These are phyloP conservation scores for Heptranchias perlo DNA, from an alignment of 2,113 vertebrate genomes.

Conservation along the genomic window DNA sequence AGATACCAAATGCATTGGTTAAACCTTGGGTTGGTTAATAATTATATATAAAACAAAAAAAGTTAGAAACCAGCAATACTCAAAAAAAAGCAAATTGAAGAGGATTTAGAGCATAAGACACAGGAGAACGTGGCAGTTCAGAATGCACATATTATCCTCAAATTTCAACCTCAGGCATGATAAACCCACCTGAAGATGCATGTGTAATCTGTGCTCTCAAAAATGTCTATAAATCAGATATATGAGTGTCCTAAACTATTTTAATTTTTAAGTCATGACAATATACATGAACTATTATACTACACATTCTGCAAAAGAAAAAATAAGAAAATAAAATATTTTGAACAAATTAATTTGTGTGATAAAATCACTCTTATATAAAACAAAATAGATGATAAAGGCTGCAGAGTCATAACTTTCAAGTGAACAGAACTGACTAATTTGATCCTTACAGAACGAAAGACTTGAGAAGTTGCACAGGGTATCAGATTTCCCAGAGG, in stretches of 20 bases:
- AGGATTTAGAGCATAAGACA: not conserved
- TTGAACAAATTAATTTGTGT: not conserved
- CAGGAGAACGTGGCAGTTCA: not conserved
- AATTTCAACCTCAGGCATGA: not conserved
- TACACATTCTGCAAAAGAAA: not conserved
- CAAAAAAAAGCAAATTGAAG: not conserved
- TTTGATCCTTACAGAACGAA: not conserved
- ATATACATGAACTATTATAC: not conserved
- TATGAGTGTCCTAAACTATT: not conserved
- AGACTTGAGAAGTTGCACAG: not conserved
- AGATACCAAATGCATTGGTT: not conserved
- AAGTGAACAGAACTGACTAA: not conserved
- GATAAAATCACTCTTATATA: not conserved
- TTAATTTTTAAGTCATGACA: not conserved
- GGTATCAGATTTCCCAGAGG: constrained; percentile 6
- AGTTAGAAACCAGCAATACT: not conserved
- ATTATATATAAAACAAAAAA: not conserved
- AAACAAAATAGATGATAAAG: not conserved
- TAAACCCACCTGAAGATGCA: not conserved
- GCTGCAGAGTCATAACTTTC: not conserved
- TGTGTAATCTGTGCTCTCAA: not conserved
- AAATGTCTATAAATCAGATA: not conserved
- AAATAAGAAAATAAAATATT: not conserved
- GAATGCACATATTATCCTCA: not conserved
- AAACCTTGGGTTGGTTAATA: not conserved